phyloP scores from a whole-genome alignment of 2,888 invertebrate species.

The Temnothorax ravouxi region DNA sequence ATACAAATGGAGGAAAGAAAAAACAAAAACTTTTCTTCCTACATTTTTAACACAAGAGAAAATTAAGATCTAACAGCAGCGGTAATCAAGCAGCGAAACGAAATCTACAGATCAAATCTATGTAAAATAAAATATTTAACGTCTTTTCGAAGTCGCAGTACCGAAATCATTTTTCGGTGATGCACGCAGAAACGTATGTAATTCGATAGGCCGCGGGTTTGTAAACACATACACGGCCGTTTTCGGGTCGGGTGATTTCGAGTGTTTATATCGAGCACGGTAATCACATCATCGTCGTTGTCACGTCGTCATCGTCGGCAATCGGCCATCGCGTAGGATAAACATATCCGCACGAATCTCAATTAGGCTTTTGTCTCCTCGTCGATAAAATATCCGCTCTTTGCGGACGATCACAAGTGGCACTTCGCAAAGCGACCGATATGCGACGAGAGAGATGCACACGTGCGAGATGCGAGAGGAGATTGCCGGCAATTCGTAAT shows the following conservation, averaged over 20 bases:
- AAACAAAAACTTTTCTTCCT: not conserved
- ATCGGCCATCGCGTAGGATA: not conserved
- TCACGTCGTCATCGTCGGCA: not conserved
- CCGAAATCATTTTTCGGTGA: not conserved
- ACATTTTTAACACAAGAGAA: not conserved
- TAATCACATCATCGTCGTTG: not conserved
- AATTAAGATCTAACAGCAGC: too few relatives aligned
- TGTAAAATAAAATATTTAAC: too few relatives aligned
- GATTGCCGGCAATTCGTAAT: not conserved
- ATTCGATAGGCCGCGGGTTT: conserved; percentile 2
- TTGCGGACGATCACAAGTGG: not conserved
- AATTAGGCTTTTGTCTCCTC: conserved; percentile 25
- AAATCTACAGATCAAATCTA: too few relatives aligned
- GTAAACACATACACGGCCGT: conserved; percentile 30
- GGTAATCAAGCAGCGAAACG: too few relatives aligned
- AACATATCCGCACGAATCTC: conserved; percentile 11
- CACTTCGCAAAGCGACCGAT: not conserved
- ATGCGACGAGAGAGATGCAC: not conserved
- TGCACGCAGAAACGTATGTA: conserved; percentile 8
- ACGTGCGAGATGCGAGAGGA: not conserved
- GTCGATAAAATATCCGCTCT: conserved; percentile 3
- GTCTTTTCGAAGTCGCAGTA: not conserved
- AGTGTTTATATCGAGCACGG: conserved; percentile 17
- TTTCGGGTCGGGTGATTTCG: not conserved
- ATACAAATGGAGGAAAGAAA: not conserved